Evolutionary conservation across 2,113 vertebrate genomes (phyloP).

Genomic region (Pardalotus punctatus): DNA sequence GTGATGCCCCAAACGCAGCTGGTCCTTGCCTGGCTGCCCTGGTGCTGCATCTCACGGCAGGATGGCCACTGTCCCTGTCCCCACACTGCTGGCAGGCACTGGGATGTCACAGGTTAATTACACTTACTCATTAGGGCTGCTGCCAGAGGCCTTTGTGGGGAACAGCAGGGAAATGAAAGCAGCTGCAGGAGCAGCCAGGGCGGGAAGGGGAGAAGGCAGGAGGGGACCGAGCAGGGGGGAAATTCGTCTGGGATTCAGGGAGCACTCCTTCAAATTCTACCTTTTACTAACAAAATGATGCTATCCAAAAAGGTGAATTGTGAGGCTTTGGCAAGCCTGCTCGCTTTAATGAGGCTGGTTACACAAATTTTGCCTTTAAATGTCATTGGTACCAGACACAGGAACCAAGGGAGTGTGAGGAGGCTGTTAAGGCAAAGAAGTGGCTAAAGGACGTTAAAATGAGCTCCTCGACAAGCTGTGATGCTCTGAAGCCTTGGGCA

Average conservation of each 20-base stretch:
- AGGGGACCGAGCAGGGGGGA: accelerated
- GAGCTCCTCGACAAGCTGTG: not conserved
- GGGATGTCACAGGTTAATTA: not conserved
- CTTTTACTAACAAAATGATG: not conserved
- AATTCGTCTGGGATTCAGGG: not conserved
- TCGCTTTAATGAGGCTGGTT: not conserved
- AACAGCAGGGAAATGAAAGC: not conserved
- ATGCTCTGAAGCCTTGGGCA: not conserved
- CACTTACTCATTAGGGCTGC: not conserved
- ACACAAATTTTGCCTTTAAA: not conserved
- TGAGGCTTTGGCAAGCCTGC: not conserved
- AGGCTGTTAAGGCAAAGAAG: not conserved
- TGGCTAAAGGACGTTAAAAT: not conserved
- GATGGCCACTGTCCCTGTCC: not conserved
- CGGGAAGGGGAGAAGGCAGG: not conserved
- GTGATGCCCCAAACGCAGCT: not conserved
- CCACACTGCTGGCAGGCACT: accelerated
- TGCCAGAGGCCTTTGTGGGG: not conserved
- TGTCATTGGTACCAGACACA: not conserved
- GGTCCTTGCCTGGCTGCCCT: not conserved
- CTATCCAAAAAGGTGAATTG: accelerated
- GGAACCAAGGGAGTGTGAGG: not conserved
- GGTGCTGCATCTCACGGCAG: not conserved
- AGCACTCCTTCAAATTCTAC: not conserved
- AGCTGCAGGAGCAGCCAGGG: not conserved